Evolutionary conservation across 1,140 invertebrate genomes (phyloP).

Genomic region (Samia ricini): DNA sequence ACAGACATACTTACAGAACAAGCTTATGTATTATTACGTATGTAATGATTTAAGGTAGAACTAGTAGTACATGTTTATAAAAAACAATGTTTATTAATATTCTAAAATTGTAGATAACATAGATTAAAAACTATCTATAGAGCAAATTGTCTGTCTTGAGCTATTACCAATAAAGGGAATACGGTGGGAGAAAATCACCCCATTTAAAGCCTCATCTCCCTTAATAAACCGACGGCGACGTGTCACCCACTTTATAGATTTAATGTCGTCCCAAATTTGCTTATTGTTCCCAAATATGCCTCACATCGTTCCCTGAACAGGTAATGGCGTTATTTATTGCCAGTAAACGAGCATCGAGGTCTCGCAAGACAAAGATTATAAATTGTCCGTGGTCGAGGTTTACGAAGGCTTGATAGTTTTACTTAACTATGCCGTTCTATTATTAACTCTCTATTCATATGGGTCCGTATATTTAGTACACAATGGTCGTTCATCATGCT

Average conservation of each 20-base stretch:
- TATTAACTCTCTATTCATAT: neutral
- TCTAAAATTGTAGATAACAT: too few relatives aligned
- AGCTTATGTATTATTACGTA: too few relatives aligned
- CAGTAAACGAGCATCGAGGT: slow-evolving; percentile 49
- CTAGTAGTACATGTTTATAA: too few relatives aligned
- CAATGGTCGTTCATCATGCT: neutral
- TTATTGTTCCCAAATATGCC: slow-evolving; percentile 64
- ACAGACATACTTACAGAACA: too few relatives aligned
- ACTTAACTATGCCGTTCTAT: neutral
- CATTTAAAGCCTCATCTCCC: neutral
- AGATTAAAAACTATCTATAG: too few relatives aligned
- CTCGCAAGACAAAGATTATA: slow-evolving; percentile 52
- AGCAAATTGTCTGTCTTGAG: neutral
- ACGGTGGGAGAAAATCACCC: neutral
- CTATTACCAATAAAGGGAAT: neutral
- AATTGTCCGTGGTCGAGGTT: slow-evolving; percentile 39
- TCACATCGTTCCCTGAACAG: slow-evolving; percentile 52
- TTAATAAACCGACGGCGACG: slow-evolving; percentile 49
- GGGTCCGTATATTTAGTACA: neutral
- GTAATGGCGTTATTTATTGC: slow-evolving; percentile 71
- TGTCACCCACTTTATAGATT: slow-evolving; percentile 58
- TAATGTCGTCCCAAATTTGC: slow-evolving; percentile 58
- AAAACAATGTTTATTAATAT: too few relatives aligned
- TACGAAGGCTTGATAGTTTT: slow-evolving; percentile 13
- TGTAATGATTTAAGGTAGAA: too few relatives aligned